These are phyloP conservation scores for Poeciliopsis gracilis DNA, from an alignment of 2,797 vertebrate genomes.

Conservation along the genomic window DNA sequence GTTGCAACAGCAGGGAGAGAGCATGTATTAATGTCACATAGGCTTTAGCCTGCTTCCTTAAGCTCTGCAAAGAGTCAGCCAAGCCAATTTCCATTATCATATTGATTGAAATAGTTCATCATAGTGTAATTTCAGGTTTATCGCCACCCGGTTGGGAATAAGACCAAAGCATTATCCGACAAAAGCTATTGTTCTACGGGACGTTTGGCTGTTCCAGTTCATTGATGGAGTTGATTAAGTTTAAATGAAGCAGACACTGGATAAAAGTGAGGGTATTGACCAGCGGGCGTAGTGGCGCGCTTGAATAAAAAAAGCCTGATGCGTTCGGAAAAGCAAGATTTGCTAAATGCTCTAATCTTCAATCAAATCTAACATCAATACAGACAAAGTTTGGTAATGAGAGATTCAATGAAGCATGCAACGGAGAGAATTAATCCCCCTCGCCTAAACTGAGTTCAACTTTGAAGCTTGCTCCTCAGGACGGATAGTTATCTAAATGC, in stretches of 20 bases:
- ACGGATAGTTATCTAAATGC: constrained; percentile 99
- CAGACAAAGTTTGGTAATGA: constrained; percentile 99
- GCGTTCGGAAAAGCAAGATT: constrained; percentile 98
- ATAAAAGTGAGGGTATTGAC: constrained; percentile 99
- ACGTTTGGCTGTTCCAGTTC: constrained; percentile 98
- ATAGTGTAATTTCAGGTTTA: constrained; percentile 95
- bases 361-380: constrained; percentile 99
- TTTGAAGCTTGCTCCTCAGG: constrained; percentile 98
- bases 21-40: constrained; percentile 81
- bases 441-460: constrained; percentile 99
- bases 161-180: constrained; percentile 94
- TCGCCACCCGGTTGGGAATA: constrained; percentile 87
- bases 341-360: constrained; percentile 99
- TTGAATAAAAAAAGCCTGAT: constrained; percentile 94
- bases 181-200: constrained; percentile 97
- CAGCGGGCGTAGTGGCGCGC: constrained; percentile 87
- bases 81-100: constrained; percentile 97
- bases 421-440: constrained; percentile 99
- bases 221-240: constrained; percentile 99
- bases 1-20: constrained; percentile 73
- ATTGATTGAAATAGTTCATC: constrained; percentile 99
- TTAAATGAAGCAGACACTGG: constrained; percentile 99
- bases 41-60: constrained; percentile 81
- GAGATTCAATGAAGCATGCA: constrained; percentile 99
- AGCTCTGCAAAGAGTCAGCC: constrained; percentile 84